Evolutionary conservation across 2,888 invertebrate genomes (phyloP), one percentile per base, ranked within the genome.

Genomic region (Luffia ferchaultella): DNA sequence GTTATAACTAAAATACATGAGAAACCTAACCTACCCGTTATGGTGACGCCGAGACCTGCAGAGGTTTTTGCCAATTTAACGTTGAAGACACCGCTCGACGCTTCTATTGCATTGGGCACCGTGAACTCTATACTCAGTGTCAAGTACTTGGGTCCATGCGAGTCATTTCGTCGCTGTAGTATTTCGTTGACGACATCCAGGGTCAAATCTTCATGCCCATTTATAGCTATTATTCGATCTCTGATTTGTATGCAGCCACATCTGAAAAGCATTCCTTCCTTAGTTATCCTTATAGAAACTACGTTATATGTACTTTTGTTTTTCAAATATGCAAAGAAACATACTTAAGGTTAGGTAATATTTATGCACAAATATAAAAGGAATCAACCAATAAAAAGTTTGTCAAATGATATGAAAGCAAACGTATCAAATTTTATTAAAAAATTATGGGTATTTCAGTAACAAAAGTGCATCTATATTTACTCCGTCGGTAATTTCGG

Each of bases 91-190:
- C 96, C 96, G 60, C 93, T 93, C 2, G 93, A 91, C 1, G 96
- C 95, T 56, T 96, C 93, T 45, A 96, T 95, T 0, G 95, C 90
- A 58, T 96, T 96, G 9, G 95, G 93, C 70, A 96, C 94, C 75
- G 93, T 95, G 71, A 96, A 96, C 68, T 96, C 96, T 1, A 93
- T 88, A 60, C 93, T 91, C 43, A 97, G 69, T 45, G 90, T 90
- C 42, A 96, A 86, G 78, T 92, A 90, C 59, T 88, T 86, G 7
- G 79, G 84, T 15, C 78, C 85, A 50, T 83, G 86, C 1, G 85
- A 76, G 60, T 88, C 87, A 52, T 85, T 86, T 40, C 87, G 75
- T 60, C 88, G 78, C 53, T 87, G 85, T 16, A 85, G 71, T 45
- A 85, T 85, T 58, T 88, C 88, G 57, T 87, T 87, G 45, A 88